Evolutionary conservation across 2,113 vertebrate species (phyloP).

Genomic region (Pollimyrus isidori): DNA sequence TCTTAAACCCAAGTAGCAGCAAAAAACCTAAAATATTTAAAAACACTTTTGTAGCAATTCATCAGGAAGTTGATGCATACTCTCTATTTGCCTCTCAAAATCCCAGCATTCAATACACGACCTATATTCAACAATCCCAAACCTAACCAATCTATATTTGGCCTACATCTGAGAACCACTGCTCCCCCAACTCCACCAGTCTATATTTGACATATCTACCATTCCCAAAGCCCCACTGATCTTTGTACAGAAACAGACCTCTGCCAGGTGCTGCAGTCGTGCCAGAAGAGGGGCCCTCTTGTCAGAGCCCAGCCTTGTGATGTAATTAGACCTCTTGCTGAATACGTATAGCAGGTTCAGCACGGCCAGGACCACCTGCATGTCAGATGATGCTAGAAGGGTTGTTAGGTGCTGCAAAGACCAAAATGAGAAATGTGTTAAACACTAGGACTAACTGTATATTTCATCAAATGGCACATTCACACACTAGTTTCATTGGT

Average conservation of each 20-base stretch:
- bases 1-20: not conserved
- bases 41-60: not conserved
- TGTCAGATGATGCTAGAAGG: slow-evolving; percentile 90
- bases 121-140: slow-evolving; percentile 17
- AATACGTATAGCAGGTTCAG: slow-evolving; percentile 96
- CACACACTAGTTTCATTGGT: not conserved
- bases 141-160: slow-evolving; percentile 20
- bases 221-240: not conserved
- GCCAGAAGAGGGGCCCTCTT: slow-evolving; percentile 86
- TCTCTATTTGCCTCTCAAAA: not conserved
- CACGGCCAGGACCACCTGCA: slow-evolving; percentile 95
- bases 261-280: slow-evolving; percentile 87
- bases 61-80: not conserved
- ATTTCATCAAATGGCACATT: not conserved
- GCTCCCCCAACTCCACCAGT: not conserved
- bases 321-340: slow-evolving; percentile 96
- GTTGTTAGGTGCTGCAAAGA: slow-evolving; percentile 81
- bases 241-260: slow-evolving; percentile 58
- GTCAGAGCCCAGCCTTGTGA: slow-evolving; percentile 88
- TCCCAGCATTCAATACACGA: not conserved
- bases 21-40: not conserved
- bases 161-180: not conserved
- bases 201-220: not conserved
- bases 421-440: not conserved
- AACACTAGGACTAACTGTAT: not conserved